These are phyloP conservation scores for Rhea pennata DNA, from an alignment of 2,113 vertebrate genomes.

Conservation along the genomic window DNA sequence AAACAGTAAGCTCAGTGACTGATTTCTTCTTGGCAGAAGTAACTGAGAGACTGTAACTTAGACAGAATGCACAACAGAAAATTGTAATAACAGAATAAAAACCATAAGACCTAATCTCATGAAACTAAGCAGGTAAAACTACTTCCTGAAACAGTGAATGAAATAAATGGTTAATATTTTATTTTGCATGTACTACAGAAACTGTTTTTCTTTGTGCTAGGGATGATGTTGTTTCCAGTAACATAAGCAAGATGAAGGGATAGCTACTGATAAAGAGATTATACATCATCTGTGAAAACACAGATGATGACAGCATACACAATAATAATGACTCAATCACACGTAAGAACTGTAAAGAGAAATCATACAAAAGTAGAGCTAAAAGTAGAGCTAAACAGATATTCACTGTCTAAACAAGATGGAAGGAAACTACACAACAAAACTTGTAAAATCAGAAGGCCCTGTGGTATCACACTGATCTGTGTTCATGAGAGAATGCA, in stretches of 20 bases:
- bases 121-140: neutral
- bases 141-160: neutral
- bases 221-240: neutral
- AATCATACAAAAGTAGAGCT: neutral
- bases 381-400: neutral
- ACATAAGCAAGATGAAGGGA: neutral
- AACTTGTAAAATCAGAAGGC: neutral
- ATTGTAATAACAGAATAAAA: neutral
- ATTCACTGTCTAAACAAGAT: neutral
- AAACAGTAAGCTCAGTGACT: neutral
- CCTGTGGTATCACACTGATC: neutral
- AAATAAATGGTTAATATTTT: neutral
- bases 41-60: neutral
- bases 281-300: neutral
- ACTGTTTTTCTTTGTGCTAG: neutral
- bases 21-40: neutral
- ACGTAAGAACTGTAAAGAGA: neutral
- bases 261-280: neutral
- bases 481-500: fast-evolving
- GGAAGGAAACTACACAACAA: neutral
- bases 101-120: neutral
- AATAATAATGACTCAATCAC: neutral
- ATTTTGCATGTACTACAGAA: neutral
- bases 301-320: neutral
- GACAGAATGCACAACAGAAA: neutral